Evolutionary conservation across 1,140 invertebrate species (phyloP).

Genomic region (Leucophenga varia): DNA sequence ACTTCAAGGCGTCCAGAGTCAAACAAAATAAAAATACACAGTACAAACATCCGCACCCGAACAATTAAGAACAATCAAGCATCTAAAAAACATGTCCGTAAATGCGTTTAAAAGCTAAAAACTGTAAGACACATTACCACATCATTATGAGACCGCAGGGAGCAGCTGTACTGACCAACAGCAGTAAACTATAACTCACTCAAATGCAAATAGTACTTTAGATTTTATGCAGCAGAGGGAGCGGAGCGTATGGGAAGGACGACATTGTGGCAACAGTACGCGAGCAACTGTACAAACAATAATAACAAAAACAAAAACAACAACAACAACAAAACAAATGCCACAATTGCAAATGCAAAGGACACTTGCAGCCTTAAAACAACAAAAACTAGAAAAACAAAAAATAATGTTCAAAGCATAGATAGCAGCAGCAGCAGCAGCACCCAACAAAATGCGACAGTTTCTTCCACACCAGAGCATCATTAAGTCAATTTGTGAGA

Average conservation of each 20-base stretch:
- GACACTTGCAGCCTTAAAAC: no score
- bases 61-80: no score
- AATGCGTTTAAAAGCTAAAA: conserved; percentile 8
- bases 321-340: neutral
- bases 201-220: no score
- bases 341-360: no score
- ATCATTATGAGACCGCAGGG: conserved; percentile 37
- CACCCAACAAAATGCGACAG: neutral
- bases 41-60: neutral
- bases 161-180: conserved; percentile 14
- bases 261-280: no score
- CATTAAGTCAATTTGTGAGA: conserved; percentile 36
- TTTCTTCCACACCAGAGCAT: conserved; percentile 22
- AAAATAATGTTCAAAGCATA: no score
- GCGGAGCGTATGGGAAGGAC: no score
- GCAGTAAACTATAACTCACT: no score
- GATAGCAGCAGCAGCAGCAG: no score
- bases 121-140: conserved; percentile 29
- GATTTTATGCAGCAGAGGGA: no score
- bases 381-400: no score
- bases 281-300: no score
- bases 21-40: conserved; percentile 3
- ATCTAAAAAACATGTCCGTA: conserved; percentile 14
- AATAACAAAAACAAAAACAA: neutral
- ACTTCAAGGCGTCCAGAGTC: conserved; percentile 15